Conservation (phyloP, 2,888 invertebrate genomes). For the Amiota mariae region DNA sequence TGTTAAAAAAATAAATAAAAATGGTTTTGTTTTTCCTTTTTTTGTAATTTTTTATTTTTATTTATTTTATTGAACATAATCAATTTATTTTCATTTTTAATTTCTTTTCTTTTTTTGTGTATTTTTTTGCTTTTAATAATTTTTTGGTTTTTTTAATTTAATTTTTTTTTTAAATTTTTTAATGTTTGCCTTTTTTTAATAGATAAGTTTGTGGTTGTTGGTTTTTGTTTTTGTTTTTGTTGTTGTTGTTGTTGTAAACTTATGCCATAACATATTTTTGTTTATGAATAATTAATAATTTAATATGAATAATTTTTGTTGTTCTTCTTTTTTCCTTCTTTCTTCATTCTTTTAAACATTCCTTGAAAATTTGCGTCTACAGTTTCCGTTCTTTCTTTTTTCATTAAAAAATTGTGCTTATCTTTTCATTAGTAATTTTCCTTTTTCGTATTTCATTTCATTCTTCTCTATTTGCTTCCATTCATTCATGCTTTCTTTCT, state of each 20-base stretch:
- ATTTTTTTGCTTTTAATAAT: constrained; percentile 55
- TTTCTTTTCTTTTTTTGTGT: constrained; percentile 43
- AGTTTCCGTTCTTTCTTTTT: neutral
- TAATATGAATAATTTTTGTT: constrained; percentile 32
- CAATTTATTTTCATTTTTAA: constrained; percentile 51
- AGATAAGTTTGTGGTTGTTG: constrained; percentile 10
- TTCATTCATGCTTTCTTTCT: neutral
- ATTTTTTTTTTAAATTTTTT: constrained; percentile 50
- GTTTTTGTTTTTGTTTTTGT: too few relatives aligned
- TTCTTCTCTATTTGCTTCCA: too few relatives aligned
- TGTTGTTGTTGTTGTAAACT: constrained; percentile 34
- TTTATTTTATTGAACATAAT: constrained; percentile 73
- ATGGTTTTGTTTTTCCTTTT: constrained; percentile 62
- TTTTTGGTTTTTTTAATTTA: constrained; percentile 52
- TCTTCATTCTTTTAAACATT: constrained; percentile 16
- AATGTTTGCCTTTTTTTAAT: constrained; percentile 30
- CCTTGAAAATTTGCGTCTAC: constrained; percentile 26
- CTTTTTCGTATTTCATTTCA: neutral
- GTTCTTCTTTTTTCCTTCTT: neutral
- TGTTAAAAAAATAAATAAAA: too few relatives aligned
- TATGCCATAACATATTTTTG: constrained; percentile 24
- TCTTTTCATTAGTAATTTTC: neutral
- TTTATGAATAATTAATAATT: constrained; percentile 16
- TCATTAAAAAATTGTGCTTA: neutral
- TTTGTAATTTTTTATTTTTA: constrained; percentile 62